Evolutionary conservation across 2,888 invertebrate genomes (phyloP).

Genomic region (Autographa pulchrina): DNA sequence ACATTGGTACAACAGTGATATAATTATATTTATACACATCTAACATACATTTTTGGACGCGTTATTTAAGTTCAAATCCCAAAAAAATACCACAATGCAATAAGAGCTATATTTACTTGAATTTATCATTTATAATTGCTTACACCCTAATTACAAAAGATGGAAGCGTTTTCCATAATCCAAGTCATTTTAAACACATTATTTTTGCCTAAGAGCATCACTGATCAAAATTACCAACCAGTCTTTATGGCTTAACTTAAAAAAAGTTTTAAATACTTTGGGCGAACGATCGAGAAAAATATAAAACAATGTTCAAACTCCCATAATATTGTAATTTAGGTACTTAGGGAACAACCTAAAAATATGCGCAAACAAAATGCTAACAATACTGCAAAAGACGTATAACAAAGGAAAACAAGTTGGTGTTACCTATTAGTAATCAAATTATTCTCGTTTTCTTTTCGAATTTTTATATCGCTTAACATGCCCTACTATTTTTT

Average conservation of each 20-base stretch:
- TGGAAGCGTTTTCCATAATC: not conserved
- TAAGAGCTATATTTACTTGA: too few species aligned
- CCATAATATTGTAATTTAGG: slow-evolving; percentile 37
- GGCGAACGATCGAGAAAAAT: slow-evolving; percentile 28
- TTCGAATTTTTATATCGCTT: slow-evolving; percentile 31
- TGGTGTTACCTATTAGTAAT: slow-evolving; percentile 16
- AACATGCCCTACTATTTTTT: slow-evolving; percentile 16
- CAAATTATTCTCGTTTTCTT: slow-evolving; percentile 36
- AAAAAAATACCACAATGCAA: too few species aligned
- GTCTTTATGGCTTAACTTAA: slow-evolving; percentile 6
- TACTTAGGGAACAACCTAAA: slow-evolving; percentile 33
- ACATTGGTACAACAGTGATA: too few species aligned
- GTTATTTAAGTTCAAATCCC: too few species aligned
- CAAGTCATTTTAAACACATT: slow-evolving; percentile 2
- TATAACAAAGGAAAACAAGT: slow-evolving; percentile 28
- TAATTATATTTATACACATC: too few species aligned
- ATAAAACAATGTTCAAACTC: slow-evolving; percentile 36
- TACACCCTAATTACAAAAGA: not conserved
- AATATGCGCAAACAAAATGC: slow-evolving; percentile 35
- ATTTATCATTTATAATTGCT: not conserved
- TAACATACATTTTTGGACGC: too few species aligned
- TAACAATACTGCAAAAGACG: slow-evolving; percentile 28
- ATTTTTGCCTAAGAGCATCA: not conserved
- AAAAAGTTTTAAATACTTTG: slow-evolving; percentile 12
- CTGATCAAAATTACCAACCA: slow-evolving; percentile 7